These are phyloP conservation scores for Epizoanthus scotinus DNA, from an alignment of 92 coral and sea anemone species.

Conservation along the genomic window DNA sequence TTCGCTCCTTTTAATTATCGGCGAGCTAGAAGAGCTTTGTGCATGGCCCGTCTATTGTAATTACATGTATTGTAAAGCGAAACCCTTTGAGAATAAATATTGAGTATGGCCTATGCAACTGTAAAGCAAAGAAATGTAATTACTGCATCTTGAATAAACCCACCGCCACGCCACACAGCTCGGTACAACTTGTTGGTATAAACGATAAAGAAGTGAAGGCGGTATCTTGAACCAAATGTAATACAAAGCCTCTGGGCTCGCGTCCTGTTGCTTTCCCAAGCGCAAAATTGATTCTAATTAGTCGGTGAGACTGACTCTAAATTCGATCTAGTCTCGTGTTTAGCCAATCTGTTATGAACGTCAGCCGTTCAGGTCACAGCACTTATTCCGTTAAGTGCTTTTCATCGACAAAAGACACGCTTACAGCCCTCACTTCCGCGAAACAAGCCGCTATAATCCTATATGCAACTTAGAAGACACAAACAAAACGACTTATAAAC, in stretches of 20 bases:
- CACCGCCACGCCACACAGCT: not conserved
- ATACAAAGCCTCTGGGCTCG: not conserved
- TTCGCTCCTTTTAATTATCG: conserved; percentile 84
- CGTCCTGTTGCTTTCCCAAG: conserved; percentile 22
- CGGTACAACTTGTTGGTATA: not conserved
- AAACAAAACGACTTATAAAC: not conserved
- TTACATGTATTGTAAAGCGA: conserved; percentile 70
- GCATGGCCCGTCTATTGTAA: conserved; percentile 59
- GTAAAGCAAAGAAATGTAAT: conserved; percentile 37
- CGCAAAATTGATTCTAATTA: conserved; percentile 41
- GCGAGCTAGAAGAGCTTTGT: conserved; percentile 69
- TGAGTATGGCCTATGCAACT: conserved; percentile 17
- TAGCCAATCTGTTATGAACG: conserved; percentile 7
- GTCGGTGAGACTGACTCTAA: conserved; percentile 13
- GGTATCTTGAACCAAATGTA: not conserved
- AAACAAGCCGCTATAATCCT: not conserved
- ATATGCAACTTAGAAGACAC: not conserved
- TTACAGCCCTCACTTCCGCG: not conserved
- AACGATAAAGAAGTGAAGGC: not conserved
- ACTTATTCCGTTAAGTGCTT: not conserved
- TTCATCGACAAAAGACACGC: conserved; percentile 7
- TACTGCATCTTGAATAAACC: conserved; percentile 3
- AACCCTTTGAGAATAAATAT: conserved; percentile 53
- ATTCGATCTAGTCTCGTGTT: conserved; percentile 13
- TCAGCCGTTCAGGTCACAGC: not conserved